phyloP scores from a whole-genome alignment of 2,888 invertebrate species.

The Heliothis peltigera region DNA sequence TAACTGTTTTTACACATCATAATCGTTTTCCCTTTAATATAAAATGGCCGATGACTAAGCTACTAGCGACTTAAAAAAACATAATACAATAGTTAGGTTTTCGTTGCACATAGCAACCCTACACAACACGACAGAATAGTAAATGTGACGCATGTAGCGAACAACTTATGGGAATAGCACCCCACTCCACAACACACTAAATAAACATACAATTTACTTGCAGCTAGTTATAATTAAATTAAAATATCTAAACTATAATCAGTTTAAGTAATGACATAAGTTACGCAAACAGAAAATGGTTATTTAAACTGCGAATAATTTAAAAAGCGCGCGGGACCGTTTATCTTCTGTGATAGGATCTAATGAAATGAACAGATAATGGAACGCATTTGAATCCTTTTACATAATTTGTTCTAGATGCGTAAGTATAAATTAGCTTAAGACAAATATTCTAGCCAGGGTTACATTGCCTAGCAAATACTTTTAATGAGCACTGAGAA shows the following conservation, averaged over 20 bases:
- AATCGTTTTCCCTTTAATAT: background rate
- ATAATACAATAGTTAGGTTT: constrained; percentile 28
- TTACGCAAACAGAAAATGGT: constrained; percentile 43
- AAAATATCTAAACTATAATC: constrained; percentile 61
- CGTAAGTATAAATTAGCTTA: constrained; percentile 49
- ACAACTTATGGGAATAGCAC: constrained; percentile 66
- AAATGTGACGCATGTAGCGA: constrained; percentile 62
- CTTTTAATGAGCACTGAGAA: constrained; percentile 50
- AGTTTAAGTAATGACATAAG: constrained; percentile 50
- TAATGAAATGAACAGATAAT: constrained; percentile 46
- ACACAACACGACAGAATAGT: constrained; percentile 43
- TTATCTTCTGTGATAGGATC: constrained; percentile 51
- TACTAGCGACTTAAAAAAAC: constrained; percentile 19
- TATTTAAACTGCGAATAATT: constrained; percentile 49
- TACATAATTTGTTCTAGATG: constrained; percentile 55
- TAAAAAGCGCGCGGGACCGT: constrained; percentile 36
- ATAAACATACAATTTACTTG: constrained; percentile 67
- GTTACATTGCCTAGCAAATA: constrained; percentile 32
- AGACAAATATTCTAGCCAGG: constrained; percentile 49
- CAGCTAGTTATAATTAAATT: constrained; percentile 65
- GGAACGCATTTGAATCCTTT: constrained; percentile 53
- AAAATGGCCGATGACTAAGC: background rate
- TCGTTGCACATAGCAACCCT: constrained; percentile 46
- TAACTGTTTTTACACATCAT: constrained; percentile 20
- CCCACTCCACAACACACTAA: constrained; percentile 60